phyloP scores from a whole-genome alignment of 2,113 vertebrate genomes.

The Scomber japonicus region DNA sequence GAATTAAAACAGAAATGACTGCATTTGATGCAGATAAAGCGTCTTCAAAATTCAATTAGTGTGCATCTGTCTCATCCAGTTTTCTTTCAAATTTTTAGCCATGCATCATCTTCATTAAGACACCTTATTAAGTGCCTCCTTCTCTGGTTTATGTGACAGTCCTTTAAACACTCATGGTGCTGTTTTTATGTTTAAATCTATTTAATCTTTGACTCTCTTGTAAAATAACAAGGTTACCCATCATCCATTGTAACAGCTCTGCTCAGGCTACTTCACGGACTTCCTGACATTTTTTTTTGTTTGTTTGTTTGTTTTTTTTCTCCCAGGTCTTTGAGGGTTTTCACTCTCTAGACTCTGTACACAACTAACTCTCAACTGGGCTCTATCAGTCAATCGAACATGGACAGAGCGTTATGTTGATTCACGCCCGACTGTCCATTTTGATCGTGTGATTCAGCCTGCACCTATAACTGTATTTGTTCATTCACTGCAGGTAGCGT shows the following conservation, averaged over 20 bases:
- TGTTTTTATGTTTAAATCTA: slow-evolving; percentile 59
- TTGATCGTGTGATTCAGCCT: slow-evolving; percentile 63
- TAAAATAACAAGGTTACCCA: slow-evolving; percentile 24
- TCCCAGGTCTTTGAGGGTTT: slow-evolving; percentile 11
- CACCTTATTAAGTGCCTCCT: slow-evolving; percentile 80
- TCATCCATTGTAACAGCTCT: slow-evolving; percentile 43
- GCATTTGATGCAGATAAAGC: slow-evolving; percentile 54
- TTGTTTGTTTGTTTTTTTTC: no score
- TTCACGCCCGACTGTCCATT: slow-evolving; percentile 35
- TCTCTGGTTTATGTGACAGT: slow-evolving; percentile 51
- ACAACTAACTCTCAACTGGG: slow-evolving; percentile 42
- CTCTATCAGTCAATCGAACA: slow-evolving; percentile 50
- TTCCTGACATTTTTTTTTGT: slow-evolving; percentile 22
- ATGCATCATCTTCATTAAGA: slow-evolving; percentile 37
- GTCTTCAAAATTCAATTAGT: slow-evolving; percentile 34
- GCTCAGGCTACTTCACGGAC: slow-evolving; percentile 47
- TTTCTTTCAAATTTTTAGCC: slow-evolving; percentile 60
- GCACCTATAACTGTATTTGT: slow-evolving; percentile 72
- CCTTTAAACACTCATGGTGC: slow-evolving; percentile 68
- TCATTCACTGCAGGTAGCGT: slow-evolving; percentile 78
- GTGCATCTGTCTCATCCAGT: slow-evolving; percentile 13
- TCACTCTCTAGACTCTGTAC: slow-evolving; percentile 44
- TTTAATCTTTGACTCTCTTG: slow-evolving; percentile 12
- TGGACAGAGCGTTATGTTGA: slow-evolving; percentile 38
- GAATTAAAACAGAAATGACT: slow-evolving; percentile 52